Percentiles rank a stretch among this genome's conserved stretches.
These are phyloP conservation scores for Papilio polyxenes DNA, from an alignment of 1,140 invertebrate species.

Conservation along the genomic window DNA sequence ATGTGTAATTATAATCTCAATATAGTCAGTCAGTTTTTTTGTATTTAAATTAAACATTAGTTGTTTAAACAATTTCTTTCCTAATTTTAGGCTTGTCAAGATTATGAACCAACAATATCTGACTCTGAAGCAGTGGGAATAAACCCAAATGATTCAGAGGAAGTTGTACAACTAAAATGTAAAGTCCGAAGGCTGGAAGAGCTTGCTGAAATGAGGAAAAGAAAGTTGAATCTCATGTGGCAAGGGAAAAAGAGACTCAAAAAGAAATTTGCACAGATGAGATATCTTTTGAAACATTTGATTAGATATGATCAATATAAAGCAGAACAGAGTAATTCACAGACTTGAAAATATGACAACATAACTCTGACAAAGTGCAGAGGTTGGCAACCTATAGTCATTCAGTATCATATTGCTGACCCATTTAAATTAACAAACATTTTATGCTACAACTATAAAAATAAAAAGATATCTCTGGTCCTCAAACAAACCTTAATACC, in stretches of 20 bases:
- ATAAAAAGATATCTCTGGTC: too few species aligned
- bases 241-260: conserved; percentile 51
- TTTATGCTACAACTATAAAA: too few species aligned
- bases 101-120: conserved; percentile 57
- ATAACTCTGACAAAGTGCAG: neutral
- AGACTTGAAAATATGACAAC: conserved; percentile 2
- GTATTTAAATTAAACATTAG: neutral
- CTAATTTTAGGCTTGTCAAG: conserved; percentile 60
- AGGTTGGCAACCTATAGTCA: neutral
- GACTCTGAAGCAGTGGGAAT: conserved; percentile 51
- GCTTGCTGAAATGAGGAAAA: conserved; percentile 60
- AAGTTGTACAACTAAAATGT: conserved; percentile 63
- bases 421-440: too few species aligned
- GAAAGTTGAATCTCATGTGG: conserved; percentile 57
- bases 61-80: conserved; percentile 18
- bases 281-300: conserved; percentile 59
- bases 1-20: too few species aligned
- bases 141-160: conserved; percentile 54
- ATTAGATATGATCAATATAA: conserved; percentile 54
- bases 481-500: too few species aligned
- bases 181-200: conserved; percentile 62
- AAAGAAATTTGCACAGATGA: conserved; percentile 59
- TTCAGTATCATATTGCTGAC: neutral
- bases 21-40: neutral
- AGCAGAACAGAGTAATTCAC: conserved; percentile 30